These are phyloP conservation scores for Drosophila vallismaia DNA, from an alignment of 2,888 invertebrate genomes.

Conservation along the genomic window DNA sequence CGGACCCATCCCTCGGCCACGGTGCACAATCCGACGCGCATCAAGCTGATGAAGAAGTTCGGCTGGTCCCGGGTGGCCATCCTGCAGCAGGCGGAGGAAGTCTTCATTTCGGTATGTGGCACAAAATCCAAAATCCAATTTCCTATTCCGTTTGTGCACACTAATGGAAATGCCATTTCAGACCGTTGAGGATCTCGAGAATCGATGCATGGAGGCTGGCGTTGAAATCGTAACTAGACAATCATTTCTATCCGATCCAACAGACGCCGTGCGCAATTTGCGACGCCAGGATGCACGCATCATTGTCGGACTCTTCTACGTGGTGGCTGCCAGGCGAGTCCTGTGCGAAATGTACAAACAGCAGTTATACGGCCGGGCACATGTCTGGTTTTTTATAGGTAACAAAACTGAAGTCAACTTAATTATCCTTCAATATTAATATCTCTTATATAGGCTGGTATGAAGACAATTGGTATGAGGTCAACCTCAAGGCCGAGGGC, in stretches of 20 bases:
- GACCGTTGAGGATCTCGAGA: slow-evolving; percentile 98
- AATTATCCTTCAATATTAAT: background rate
- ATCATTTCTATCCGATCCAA: slow-evolving; percentile 98
- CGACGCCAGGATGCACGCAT: slow-evolving; percentile 98
- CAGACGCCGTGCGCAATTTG: slow-evolving; percentile 97
- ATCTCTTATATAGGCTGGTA: slow-evolving; percentile 91
- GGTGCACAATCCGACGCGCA: slow-evolving; percentile 98
- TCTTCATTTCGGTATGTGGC: slow-evolving; percentile 91
- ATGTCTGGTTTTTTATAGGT: slow-evolving; percentile 99
- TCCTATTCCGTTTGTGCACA: too few relatives aligned
- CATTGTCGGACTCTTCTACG: slow-evolving; percentile 99
- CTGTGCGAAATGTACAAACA: slow-evolving; percentile 98
- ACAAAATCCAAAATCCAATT: background rate
- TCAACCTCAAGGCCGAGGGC: slow-evolving; percentile 92
- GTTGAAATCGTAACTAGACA: slow-evolving; percentile 98
- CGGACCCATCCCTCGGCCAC: slow-evolving; percentile 99
- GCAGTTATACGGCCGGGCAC: slow-evolving; percentile 95
- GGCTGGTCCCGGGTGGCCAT: slow-evolving; percentile 99
- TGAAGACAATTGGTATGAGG: slow-evolving; percentile 99
- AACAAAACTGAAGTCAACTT: background rate
- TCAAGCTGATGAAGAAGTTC: slow-evolving; percentile 98
- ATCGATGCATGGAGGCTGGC: slow-evolving; percentile 94
- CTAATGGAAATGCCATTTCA: slow-evolving; percentile 85
- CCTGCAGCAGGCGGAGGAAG: slow-evolving; percentile 99
- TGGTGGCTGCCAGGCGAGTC: slow-evolving; percentile 97